phyloP scores from a whole-genome alignment of 1,140 invertebrate genomes.

The Nilaparvata lugens region DNA sequence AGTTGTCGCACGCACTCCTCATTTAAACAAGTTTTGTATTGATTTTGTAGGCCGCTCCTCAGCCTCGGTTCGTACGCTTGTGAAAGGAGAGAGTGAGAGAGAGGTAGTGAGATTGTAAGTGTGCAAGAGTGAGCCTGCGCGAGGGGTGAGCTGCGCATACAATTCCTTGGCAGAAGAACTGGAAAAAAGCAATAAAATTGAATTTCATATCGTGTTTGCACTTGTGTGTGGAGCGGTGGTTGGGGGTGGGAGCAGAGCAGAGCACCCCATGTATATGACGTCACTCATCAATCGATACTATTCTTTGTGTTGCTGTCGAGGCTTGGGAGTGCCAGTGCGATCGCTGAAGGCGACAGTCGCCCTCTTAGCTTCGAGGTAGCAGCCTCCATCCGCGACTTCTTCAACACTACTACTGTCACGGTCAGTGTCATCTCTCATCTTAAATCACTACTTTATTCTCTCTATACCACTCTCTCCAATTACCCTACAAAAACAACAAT shows the following conservation, averaged over 20 bases:
- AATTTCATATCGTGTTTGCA: conserved; percentile 29
- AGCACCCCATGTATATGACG: conserved; percentile 9
- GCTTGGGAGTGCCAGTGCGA: too few species aligned
- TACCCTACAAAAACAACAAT: too few species aligned
- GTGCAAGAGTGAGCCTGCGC: neutral
- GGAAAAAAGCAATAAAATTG: conserved; percentile 29
- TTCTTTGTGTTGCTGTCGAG: neutral
- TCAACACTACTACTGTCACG: too few species aligned
- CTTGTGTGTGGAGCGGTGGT: conserved; percentile 17
- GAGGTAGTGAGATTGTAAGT: neutral
- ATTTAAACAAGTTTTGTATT: conserved; percentile 5
- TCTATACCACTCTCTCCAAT: too few species aligned
- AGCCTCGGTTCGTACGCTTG: neutral
- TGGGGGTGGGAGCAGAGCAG: conserved; percentile 3
- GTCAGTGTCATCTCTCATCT: too few species aligned
- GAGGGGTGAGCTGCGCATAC: conserved; percentile 7
- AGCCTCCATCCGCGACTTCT: too few species aligned
- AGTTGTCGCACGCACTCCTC: neutral
- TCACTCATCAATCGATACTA: conserved; percentile 3
- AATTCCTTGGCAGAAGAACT: conserved; percentile 14
- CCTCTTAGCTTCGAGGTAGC: too few species aligned
- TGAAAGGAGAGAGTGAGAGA: neutral
- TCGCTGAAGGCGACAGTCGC: too few species aligned
- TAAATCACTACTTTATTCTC: too few species aligned
- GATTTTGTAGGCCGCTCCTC: neutral